A percentile compares a stretch with the other conserved stretches of the same genome.
Evolutionary conservation across 1,140 invertebrate species (phyloP).

Genomic region (Bombus waltoni): DNA sequence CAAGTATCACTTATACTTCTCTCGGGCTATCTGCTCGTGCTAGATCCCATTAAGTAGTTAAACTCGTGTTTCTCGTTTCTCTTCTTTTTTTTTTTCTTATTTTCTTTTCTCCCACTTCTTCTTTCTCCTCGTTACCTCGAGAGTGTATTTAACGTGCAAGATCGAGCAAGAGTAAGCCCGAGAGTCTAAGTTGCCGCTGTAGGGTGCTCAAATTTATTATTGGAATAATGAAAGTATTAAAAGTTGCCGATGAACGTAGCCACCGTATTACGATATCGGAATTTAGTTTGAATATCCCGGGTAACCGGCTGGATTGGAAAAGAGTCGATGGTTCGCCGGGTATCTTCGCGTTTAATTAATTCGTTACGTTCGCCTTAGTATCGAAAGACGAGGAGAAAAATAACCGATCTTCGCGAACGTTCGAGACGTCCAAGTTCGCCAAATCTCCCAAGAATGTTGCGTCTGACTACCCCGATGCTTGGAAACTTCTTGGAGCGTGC

Average conservation of each 20-base stretch:
- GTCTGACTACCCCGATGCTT: conserved; percentile 14
- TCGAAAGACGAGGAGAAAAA: neutral
- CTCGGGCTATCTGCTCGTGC: neutral
- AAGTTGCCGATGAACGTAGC: conserved; percentile 22
- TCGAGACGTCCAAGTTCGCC: neutral
- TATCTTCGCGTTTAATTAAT: conserved; percentile 61
- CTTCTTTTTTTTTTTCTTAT: neutral
- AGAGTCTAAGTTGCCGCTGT: neutral
- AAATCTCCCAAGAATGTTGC: conserved; percentile 27
- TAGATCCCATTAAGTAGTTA: conserved; percentile 10
- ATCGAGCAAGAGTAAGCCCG: conserved; percentile 2
- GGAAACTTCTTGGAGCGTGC: conserved; percentile 11
- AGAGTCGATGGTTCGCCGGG: neutral
- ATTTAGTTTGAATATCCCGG: conserved; percentile 36
- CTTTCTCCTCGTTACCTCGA: neutral
- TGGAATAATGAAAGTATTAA: conserved; percentile 41
- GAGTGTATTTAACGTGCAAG: neutral
- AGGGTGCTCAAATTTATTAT: conserved; percentile 26
- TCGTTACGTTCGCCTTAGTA: conserved; percentile 48
- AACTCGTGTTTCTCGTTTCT: neutral
- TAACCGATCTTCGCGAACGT: neutral
- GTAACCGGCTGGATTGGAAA: neutral
- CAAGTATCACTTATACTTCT: conserved; percentile 21
- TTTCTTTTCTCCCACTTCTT: neutral
- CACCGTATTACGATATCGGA: conserved; percentile 56